Conservation (phyloP, 2,888 invertebrate genomes). For the Dusona sp. region DNA sequence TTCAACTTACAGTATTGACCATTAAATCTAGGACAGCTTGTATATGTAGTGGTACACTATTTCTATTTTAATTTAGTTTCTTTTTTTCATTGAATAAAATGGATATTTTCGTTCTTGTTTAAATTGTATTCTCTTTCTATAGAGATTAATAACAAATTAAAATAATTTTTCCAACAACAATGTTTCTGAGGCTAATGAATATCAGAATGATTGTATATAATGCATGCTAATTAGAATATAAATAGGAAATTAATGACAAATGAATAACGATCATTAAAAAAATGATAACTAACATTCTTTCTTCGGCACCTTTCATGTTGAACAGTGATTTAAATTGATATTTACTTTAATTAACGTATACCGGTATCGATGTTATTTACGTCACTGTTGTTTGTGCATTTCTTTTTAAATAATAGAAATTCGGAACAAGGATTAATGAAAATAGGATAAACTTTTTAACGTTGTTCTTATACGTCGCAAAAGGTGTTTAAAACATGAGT, state of each 20-base stretch:
- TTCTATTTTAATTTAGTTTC: background rate
- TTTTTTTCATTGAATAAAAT: background rate
- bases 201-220: background rate
- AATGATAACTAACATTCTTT: background rate
- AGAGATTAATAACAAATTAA: background rate
- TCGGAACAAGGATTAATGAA: background rate
- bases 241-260: background rate
- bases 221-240: background rate
- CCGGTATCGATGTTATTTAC: background rate
- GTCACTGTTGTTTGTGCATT: background rate
- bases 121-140: background rate
- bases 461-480: background rate
- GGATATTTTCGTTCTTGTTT: background rate
- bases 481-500: background rate
- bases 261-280: background rate
- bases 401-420: background rate
- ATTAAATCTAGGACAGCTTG: background rate
- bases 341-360: background rate
- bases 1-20: background rate
- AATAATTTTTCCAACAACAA: background rate
- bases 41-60: background rate
- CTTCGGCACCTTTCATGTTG: background rate
- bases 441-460: background rate
- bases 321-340: background rate
- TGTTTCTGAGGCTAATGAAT: background rate